Conservation (phyloP, 2,113 vertebrate species). For the Lontra canadensis region DNA sequence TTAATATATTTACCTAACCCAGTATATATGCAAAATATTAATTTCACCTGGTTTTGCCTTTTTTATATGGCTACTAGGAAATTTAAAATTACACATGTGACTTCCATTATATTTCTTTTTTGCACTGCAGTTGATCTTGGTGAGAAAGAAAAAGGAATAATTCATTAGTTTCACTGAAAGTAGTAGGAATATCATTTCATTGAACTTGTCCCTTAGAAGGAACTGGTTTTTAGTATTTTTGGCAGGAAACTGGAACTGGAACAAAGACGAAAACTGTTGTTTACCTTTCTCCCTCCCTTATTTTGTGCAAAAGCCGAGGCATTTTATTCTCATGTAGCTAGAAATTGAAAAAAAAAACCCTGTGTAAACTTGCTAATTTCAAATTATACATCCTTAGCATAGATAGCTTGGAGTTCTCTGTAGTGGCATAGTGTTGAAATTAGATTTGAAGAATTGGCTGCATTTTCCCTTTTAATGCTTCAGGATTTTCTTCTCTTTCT, state of each 20-base stretch:
- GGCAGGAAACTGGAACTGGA: neutral
- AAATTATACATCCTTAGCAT: neutral
- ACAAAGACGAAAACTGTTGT: neutral
- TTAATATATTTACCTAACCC: neutral
- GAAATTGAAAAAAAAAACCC: neutral
- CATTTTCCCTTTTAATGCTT: slow-evolving; percentile 25
- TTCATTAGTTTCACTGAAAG: neutral
- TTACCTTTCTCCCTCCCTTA: neutral
- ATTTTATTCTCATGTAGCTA: neutral
- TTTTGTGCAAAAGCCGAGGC: neutral
- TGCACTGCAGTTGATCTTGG: neutral
- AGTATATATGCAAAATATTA: slow-evolving; percentile 1
- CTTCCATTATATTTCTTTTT: neutral
- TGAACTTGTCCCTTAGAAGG: neutral
- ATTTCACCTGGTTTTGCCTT: neutral
- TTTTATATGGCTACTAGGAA: neutral
- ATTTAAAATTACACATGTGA: neutral
- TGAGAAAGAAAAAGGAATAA: slow-evolving; percentile 20
- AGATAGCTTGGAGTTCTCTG: neutral
- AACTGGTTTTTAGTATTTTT: neutral
- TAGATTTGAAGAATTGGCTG: slow-evolving; percentile 20
- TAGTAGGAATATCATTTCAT: neutral
- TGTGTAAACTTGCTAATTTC: neutral
- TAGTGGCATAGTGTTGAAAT: slow-evolving; percentile 2
- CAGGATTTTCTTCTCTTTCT: neutral